phyloP scores from a whole-genome alignment of 2,797 vertebrate species.

The Anguilla anguilla region DNA sequence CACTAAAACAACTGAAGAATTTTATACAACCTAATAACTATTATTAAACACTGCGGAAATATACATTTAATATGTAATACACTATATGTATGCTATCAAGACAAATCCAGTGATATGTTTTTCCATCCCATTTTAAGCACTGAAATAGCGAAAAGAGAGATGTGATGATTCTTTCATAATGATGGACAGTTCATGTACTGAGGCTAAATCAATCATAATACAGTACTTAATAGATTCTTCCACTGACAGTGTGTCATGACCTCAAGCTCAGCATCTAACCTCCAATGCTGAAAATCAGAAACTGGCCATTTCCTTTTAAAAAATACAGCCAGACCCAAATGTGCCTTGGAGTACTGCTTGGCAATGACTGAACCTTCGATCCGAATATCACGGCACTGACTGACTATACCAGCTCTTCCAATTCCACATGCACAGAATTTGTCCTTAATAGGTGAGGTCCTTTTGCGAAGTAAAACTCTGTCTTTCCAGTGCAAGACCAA shows the following conservation, averaged over 20 bases:
- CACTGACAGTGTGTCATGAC: background rate
- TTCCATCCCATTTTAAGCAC: background rate
- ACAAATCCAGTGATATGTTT: background rate
- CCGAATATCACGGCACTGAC: background rate
- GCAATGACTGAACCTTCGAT: background rate
- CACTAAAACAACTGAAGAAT: background rate
- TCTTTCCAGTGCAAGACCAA: background rate
- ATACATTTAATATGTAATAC: background rate
- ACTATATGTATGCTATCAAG: background rate
- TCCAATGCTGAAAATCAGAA: background rate
- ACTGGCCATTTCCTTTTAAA: background rate
- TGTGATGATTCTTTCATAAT: background rate
- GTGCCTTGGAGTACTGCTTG: background rate
- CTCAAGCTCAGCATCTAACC: background rate
- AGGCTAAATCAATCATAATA: background rate
- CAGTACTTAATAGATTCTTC: background rate
- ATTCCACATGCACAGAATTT: background rate
- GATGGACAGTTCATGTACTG: background rate
- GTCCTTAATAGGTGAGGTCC: background rate
- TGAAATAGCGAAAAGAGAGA: background rate
- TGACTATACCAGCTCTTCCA: background rate
- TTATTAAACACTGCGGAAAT: background rate
- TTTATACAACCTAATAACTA: background rate
- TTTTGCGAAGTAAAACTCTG: background rate
- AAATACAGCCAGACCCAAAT: background rate